Evolutionary conservation across 2,888 invertebrate genomes (phyloP).

Genomic region (Alviniconcha strummeri): DNA sequence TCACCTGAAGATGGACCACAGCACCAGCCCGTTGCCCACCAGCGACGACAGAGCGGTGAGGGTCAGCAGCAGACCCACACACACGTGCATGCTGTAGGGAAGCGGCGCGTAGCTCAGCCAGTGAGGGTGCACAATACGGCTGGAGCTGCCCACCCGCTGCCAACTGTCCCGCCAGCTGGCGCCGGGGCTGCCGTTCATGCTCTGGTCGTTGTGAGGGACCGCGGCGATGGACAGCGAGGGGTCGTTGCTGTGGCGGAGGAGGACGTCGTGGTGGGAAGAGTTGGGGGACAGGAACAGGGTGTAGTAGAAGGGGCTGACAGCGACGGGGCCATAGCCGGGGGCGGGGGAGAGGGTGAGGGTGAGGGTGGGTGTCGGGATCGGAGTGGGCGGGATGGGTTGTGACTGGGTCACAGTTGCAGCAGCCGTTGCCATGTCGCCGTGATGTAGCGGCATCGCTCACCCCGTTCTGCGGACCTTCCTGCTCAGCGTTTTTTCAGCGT

Average conservation of each 20-base stretch:
- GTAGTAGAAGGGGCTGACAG: too few relatives aligned
- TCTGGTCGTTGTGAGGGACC: neutral
- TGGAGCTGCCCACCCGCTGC: neutral
- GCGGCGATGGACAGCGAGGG: neutral
- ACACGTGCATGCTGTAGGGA: slow-evolving; percentile 20
- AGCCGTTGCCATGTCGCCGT: too few relatives aligned
- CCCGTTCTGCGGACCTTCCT: too few relatives aligned
- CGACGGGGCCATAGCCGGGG: too few relatives aligned
- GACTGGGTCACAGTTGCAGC: too few relatives aligned
- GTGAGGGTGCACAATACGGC: slow-evolving; percentile 21
- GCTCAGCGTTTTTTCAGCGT: too few relatives aligned
- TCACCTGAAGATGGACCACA: slow-evolving; percentile 26
- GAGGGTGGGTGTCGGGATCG: too few relatives aligned
- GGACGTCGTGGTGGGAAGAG: neutral
- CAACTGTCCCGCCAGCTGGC: neutral
- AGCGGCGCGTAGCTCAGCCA: slow-evolving; percentile 15
- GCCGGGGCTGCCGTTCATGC: neutral
- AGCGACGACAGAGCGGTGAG: neutral
- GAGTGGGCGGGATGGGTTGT: too few relatives aligned
- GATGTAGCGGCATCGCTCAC: too few relatives aligned
- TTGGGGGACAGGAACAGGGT: neutral
- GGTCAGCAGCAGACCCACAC: slow-evolving; percentile 9
- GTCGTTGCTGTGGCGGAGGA: neutral
- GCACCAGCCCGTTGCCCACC: slow-evolving; percentile 23
- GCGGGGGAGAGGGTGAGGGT: too few relatives aligned